phyloP scores from a whole-genome alignment of 2,113 vertebrate genomes.

The Meriones unguiculatus region DNA sequence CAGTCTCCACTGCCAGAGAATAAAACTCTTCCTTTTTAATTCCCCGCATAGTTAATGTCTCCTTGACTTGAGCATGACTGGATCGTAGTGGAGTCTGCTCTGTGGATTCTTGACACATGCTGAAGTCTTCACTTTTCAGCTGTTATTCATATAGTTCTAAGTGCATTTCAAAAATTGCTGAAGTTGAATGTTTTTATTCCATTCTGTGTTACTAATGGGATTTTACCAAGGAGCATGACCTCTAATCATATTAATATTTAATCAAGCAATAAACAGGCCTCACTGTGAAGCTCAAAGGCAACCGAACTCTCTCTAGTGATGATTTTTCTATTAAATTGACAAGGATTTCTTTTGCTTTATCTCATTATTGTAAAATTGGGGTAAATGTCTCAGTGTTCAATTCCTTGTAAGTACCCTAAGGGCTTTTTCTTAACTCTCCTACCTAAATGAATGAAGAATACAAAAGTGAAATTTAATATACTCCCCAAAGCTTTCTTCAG shows the following conservation, averaged over 20 bases:
- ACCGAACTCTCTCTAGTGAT: conserved; percentile 71
- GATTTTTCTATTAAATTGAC: conserved; percentile 66
- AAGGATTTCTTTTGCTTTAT: conserved; percentile 63
- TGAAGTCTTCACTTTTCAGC: conserved; percentile 27
- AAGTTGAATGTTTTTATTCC: conserved; percentile 46
- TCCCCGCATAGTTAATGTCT: conserved; percentile 54
- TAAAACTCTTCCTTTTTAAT: conserved; percentile 8
- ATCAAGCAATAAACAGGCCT: conserved; percentile 79
- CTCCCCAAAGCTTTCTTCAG: background rate
- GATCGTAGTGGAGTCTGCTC: background rate
- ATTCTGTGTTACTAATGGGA: conserved; percentile 75
- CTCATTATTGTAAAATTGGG: conserved; percentile 64
- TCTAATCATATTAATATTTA: conserved; percentile 84
- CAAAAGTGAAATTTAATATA: conserved; percentile 30
- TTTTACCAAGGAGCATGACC: conserved; percentile 80
- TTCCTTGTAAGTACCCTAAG: conserved; percentile 4
- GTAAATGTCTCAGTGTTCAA: conserved; percentile 24
- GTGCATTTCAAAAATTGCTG: conserved; percentile 53
- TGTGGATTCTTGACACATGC: background rate
- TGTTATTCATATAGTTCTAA: conserved; percentile 38
- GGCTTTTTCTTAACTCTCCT: background rate
- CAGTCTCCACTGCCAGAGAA: conserved; percentile 54
- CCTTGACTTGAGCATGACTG: conserved; percentile 32
- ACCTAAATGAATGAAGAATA: conserved; percentile 27
- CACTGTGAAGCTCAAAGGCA: conserved; percentile 69